Conservation (phyloP, 1,140 invertebrate genomes). For the Paramacrobiotus metropolitanus region DNA sequence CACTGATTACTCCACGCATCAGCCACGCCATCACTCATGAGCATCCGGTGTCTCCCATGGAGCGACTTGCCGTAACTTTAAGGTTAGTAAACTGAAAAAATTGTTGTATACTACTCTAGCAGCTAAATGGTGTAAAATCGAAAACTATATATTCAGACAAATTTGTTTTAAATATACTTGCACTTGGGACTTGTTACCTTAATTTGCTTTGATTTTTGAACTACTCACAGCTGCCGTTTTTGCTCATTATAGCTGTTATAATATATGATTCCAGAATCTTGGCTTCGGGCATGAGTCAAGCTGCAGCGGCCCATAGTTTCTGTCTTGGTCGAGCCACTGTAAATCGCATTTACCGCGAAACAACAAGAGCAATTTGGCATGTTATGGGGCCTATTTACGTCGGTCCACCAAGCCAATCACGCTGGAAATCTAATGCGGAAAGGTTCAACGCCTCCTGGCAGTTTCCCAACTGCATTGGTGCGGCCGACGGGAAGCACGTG, state of each 20-base stretch:
- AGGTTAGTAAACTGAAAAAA: neutral
- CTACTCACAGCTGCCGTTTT: too few relatives aligned
- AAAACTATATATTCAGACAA: neutral
- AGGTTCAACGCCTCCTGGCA: constrained; percentile 20
- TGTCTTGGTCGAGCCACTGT: neutral
- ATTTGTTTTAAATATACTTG: neutral
- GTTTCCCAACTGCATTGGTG: constrained; percentile 21
- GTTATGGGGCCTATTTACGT: neutral
- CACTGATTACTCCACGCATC: neutral
- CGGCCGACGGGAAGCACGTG: constrained; percentile 23
- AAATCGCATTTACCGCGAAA: neutral
- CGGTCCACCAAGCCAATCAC: neutral
- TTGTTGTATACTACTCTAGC: neutral
- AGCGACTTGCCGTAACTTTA: neutral
- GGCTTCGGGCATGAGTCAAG: neutral
- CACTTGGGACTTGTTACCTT: too few relatives aligned
- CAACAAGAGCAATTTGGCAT: neutral
- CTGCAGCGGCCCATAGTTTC: neutral
- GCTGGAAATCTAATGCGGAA: constrained; percentile 23
- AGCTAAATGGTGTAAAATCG: neutral
- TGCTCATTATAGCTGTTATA: too few relatives aligned
- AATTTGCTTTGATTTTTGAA: too few relatives aligned
- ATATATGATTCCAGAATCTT: neutral
- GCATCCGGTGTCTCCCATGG: neutral
- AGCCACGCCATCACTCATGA: neutral